Conservation (phyloP, 1,140 invertebrate genomes). For the Polypedilum pembai region DNA sequence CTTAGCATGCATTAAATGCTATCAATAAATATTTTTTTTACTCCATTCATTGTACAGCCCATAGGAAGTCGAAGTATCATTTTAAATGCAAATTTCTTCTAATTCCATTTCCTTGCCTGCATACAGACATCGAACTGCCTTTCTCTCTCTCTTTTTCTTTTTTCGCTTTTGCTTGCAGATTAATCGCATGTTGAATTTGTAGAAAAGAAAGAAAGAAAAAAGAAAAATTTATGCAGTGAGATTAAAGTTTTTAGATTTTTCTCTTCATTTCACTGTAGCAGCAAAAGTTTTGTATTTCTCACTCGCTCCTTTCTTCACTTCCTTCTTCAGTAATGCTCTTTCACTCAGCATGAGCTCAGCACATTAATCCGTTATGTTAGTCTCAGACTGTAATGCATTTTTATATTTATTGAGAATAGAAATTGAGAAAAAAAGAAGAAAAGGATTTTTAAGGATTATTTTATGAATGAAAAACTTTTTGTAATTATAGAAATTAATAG, state of each 20-base stretch:
- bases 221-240: slow-evolving; percentile 6
- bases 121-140: not conserved
- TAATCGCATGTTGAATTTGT: slow-evolving; percentile 21
- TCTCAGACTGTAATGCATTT: too few relatives aligned
- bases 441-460: too few relatives aligned
- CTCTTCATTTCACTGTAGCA: not conserved
- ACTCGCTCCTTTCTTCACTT: slow-evolving; percentile 1
- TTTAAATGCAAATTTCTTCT: slow-evolving; percentile 19
- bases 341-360: not conserved
- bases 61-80: slow-evolving; percentile 17
- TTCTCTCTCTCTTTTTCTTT: not conserved
- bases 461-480: too few relatives aligned
- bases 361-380: slow-evolving; percentile 12
- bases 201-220: not conserved
- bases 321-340: not conserved
- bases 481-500: too few relatives aligned
- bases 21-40: too few relatives aligned
- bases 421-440: too few relatives aligned
- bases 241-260: slow-evolving; percentile 20
- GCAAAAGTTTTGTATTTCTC: too few relatives aligned
- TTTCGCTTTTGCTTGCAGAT: not conserved
- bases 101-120: slow-evolving; percentile 2
- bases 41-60: not conserved
- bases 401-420: too few relatives aligned
- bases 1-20: not conserved